phyloP scores from a whole-genome alignment of 2,888 invertebrate genomes.

The Taenaris catops region DNA sequence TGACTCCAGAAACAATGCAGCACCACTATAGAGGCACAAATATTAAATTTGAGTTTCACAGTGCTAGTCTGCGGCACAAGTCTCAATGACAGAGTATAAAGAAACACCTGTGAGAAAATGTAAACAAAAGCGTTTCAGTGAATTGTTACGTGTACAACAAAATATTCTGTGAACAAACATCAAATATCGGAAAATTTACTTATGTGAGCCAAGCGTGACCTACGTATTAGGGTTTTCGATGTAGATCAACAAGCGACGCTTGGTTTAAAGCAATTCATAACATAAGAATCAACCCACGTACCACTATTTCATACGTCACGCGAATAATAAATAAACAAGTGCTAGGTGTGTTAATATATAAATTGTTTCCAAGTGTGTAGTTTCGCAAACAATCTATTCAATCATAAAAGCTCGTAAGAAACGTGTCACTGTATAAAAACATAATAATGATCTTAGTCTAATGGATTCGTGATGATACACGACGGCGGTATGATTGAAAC shows the following conservation, averaged over 20 bases:
- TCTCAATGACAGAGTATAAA: conserved; percentile 59
- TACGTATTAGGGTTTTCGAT: conserved; percentile 11
- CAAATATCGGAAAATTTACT: conserved; percentile 11
- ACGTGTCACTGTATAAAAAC: conserved; percentile 10
- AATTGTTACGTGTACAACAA: conserved; percentile 28
- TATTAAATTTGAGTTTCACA: conserved; percentile 69
- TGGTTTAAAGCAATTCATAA: conserved; percentile 10
- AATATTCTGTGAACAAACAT: conserved; percentile 23
- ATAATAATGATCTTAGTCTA: conserved; percentile 12
- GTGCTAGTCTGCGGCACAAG: conserved; percentile 65
- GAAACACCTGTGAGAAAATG: conserved; percentile 71
- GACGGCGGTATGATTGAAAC: conserved; percentile 6
- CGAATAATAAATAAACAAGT: conserved; percentile 20
- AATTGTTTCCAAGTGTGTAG: conserved; percentile 13
- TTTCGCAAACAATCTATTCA: conserved; percentile 14
- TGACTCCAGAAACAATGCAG: conserved; percentile 60
- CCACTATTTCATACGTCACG: conserved; percentile 15
- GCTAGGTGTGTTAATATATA: conserved; percentile 6
- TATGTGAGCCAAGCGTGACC: conserved; percentile 9
- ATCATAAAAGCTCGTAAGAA: conserved; percentile 7
- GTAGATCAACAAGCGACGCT: conserved; percentile 6
- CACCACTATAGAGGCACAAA: conserved; percentile 60
- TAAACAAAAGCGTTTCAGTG: conserved; percentile 51
- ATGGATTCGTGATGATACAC: conserved; percentile 12
- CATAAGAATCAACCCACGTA: conserved; percentile 23